Conservation (phyloP, 2,113 vertebrate species). For the Hipposideros armiger region DNA sequence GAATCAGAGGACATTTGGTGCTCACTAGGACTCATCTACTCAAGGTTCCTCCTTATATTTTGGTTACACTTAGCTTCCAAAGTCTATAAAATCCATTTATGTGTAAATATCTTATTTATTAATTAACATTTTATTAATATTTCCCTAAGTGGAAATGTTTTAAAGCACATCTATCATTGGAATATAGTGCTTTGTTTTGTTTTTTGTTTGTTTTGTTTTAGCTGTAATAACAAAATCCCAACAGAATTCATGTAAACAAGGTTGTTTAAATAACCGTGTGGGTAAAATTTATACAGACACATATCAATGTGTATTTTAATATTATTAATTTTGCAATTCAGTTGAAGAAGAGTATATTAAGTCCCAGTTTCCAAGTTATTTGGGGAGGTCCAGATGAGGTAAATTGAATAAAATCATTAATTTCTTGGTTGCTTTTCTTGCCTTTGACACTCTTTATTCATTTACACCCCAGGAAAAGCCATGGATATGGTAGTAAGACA, state of each 20-base stretch:
- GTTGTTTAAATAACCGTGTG: neutral
- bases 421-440: neutral
- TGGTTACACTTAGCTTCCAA: neutral
- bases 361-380: neutral
- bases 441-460: neutral
- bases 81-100: neutral
- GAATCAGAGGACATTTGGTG: neutral
- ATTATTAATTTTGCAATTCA: neutral
- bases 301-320: neutral
- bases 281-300: neutral
- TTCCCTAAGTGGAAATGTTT: neutral
- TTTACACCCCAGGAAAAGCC: neutral
- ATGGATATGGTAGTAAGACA: too few relatives aligned
- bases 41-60: neutral
- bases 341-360: neutral
- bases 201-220: neutral
- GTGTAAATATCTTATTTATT: conserved; percentile 5
- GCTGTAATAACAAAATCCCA: neutral
- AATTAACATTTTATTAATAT: neutral
- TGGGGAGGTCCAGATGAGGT: neutral
- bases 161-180: neutral
- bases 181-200: neutral
- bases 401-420: neutral
- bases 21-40: neutral
- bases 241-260: neutral